Conservation (phyloP, 2,888 invertebrate species). For the Dryobota labecula region DNA sequence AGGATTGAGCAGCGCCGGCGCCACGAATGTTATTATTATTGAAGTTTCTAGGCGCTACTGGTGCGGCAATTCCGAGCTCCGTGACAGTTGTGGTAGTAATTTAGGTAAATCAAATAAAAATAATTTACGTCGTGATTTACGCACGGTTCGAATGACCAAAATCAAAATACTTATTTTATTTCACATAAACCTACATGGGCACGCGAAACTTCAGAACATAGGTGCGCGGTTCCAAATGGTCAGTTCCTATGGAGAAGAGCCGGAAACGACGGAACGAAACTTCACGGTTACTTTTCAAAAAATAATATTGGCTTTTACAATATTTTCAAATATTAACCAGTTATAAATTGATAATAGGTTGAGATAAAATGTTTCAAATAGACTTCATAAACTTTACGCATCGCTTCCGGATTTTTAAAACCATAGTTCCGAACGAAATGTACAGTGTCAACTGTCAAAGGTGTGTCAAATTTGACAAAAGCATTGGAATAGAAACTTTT, state of each 20-base stretch:
- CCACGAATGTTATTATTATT: background rate
- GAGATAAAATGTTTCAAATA: background rate
- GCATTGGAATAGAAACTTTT: background rate
- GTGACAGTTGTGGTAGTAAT: background rate
- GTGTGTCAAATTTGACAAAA: background rate
- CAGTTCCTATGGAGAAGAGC: too few relatives aligned
- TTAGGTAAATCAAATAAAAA: background rate
- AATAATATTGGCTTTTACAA: too few relatives aligned
- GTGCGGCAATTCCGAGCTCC: background rate
- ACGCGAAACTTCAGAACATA: too few relatives aligned
- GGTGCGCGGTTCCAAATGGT: too few relatives aligned
- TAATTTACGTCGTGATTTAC: background rate
- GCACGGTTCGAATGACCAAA: background rate
- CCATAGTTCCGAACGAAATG: slow-evolving; percentile 2
- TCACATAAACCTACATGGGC: too few relatives aligned
- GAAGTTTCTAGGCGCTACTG: background rate
- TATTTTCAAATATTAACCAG: too few relatives aligned
- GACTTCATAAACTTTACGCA: background rate
- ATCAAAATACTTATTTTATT: too few relatives aligned
- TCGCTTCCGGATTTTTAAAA: background rate
- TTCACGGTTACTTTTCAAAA: too few relatives aligned
- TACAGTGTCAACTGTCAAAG: background rate
- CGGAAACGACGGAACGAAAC: too few relatives aligned
- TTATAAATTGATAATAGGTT: too few relatives aligned
- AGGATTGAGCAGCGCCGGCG: background rate